Evolutionary conservation across 2,113 vertebrate species (phyloP), one percentile per base, ranked within the genome.

Genomic region (Oryzias woworae): DNA sequence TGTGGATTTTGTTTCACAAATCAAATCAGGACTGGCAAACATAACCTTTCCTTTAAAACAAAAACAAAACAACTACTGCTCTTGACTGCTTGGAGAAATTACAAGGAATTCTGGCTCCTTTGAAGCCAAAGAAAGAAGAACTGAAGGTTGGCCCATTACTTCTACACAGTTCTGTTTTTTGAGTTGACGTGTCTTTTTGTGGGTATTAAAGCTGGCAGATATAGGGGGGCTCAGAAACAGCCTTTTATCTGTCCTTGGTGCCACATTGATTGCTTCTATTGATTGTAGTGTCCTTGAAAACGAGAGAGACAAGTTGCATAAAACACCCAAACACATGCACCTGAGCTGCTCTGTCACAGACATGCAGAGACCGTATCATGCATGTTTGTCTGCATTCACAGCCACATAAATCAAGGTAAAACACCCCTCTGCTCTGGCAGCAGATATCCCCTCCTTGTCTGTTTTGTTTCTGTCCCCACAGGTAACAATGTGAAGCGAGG

Each of bases 181-280:
- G n/a, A 2, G 18, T 64, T 13, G 53, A 47, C 62, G 46, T 54
- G 57, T 17, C 41, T 67, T 44, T 23, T 22, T 54, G 44, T 48
- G 24, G 44, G 47, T 52, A 52, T 18, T 22, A 44, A 49, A 59
- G 60, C 31, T 10, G 26, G 62, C 42, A 15, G 22, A 77, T 66
- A 47, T 8, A 59, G 49, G 49, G 62, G 51, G 8, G 53, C 56
- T 13, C 47, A 59, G 23, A 53, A 53, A 47, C 54, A 36, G 49
- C 56, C 62, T 58, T 63, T 68, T 68, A 52, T 66, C 31, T 41
- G 68, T 71, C 53, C 57, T 75, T 87, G 83, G 83, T 89, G 85
- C 80, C 87, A 81, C 81, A 89, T 85, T 85, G 89, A 92, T 87
- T 69, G 78, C 77, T 73, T 73, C 52, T 88, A 90, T 91, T 81